These are phyloP conservation scores for Embidobia sp. DNA, from an alignment of 2,888 invertebrate species.

Conservation along the genomic window DNA sequence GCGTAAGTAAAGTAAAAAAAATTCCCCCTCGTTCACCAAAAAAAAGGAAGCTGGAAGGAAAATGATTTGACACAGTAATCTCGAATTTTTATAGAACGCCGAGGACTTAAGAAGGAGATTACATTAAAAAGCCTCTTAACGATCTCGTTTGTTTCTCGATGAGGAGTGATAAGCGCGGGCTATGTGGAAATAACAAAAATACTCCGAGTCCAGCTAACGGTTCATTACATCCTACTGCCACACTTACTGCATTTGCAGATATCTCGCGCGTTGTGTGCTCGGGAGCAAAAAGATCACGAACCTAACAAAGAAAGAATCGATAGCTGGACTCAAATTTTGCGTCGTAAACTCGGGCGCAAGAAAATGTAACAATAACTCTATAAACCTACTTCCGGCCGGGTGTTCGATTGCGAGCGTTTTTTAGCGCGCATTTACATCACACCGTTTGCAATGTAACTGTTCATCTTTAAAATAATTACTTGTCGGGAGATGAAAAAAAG, in stretches of 20 bases:
- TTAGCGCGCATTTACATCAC: neutral
- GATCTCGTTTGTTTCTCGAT: slow-evolving; percentile 61
- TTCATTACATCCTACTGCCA: slow-evolving; percentile 80
- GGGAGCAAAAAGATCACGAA: slow-evolving; percentile 50
- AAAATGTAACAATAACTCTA: slow-evolving; percentile 35
- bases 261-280: slow-evolving; percentile 48
- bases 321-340: slow-evolving; percentile 37
- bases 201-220: slow-evolving; percentile 77
- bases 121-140: slow-evolving; percentile 47
- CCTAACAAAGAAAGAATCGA: slow-evolving; percentile 28
- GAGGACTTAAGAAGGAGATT: slow-evolving; percentile 24
- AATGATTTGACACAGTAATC: slow-evolving; percentile 8
- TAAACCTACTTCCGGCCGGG: slow-evolving; percentile 43
- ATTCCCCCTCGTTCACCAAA: too few species aligned
- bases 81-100: slow-evolving; percentile 10
- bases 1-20: too few species aligned
- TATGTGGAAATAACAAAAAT: slow-evolving; percentile 77
- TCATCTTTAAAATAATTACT: too few species aligned
- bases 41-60: too few species aligned
- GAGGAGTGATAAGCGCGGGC: slow-evolving; percentile 58
- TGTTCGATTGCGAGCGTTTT: neutral
- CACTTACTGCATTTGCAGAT: slow-evolving; percentile 74
- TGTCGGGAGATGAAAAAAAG: too few species aligned
- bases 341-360: slow-evolving; percentile 19
- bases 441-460: neutral